Evolutionary conservation across 2,113 vertebrate species (phyloP).

Genomic region (Brachypteracias leptosomus): DNA sequence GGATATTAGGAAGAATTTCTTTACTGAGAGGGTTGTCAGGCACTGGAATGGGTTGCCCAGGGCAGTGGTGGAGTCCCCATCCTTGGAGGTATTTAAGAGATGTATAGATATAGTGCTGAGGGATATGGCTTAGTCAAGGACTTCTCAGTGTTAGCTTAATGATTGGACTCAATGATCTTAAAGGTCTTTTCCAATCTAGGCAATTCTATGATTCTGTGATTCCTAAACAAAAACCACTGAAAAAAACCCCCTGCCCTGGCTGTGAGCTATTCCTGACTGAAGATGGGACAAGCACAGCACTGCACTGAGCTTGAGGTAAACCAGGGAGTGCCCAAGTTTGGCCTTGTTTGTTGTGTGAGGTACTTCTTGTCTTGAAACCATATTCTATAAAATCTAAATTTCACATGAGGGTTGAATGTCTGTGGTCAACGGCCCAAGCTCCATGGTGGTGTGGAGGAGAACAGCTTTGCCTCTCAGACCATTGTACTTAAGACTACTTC

Average conservation of each 20-base stretch:
- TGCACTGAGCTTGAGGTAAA: background rate
- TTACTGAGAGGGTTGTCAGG: no score
- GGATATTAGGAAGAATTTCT: no score
- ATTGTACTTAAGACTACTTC: background rate
- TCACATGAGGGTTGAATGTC: background rate
- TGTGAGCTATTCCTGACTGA: background rate
- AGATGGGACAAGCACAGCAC: background rate
- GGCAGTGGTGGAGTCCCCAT: no score
- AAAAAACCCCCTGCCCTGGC: background rate
- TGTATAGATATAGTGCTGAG: no score
- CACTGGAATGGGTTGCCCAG: no score
- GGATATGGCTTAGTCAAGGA: no score
- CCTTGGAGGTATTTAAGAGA: no score
- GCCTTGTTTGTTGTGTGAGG: background rate
- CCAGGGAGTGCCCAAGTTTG: background rate
- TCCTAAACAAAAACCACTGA: background rate
- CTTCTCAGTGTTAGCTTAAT: no score
- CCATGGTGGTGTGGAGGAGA: background rate
- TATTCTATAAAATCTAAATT: background rate
- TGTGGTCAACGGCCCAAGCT: background rate
- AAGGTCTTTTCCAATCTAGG: no score
- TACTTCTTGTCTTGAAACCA: background rate
- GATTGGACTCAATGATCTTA: no score
- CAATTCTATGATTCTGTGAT: background rate
- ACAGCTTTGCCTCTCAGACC: background rate